Conservation (phyloP, 2,888 invertebrate genomes). For the Heliconius aoede region DNA sequence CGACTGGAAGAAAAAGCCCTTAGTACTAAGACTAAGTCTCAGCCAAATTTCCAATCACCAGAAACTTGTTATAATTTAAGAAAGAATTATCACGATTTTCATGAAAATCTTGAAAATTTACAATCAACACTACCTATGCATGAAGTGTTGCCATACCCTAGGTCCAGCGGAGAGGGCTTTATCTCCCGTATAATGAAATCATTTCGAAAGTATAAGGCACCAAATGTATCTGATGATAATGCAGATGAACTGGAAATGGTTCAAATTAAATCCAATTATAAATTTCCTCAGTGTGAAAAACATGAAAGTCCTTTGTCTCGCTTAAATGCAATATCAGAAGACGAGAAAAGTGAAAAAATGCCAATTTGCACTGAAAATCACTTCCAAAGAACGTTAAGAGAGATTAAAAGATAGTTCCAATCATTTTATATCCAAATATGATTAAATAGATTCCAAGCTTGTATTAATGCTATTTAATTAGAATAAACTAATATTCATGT, state of each 20-base stretch:
- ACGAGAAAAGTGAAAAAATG: constrained; percentile 38
- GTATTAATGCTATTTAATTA: neutral
- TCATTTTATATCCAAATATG: neutral
- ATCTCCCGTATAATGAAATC: constrained; percentile 62
- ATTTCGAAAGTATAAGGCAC: constrained; percentile 59
- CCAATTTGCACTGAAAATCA: constrained; percentile 44
- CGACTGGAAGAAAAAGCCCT: constrained; percentile 65
- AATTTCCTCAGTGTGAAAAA: constrained; percentile 65
- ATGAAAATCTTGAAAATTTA: neutral
- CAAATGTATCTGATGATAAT: constrained; percentile 50
- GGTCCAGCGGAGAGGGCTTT: constrained; percentile 62
- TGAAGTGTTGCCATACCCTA: constrained; percentile 74
- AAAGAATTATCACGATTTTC: neutral
- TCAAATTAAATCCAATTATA: constrained; percentile 64
- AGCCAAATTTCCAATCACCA: constrained; percentile 51
- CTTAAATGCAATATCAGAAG: constrained; percentile 63
- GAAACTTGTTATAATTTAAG: constrained; percentile 63
- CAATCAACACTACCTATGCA: constrained; percentile 63
- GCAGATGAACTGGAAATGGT: constrained; percentile 49
- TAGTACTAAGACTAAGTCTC: constrained; percentile 41
- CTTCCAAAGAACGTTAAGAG: constrained; percentile 42
- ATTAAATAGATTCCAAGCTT: neutral
- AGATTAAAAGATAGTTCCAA: constrained; percentile 31
- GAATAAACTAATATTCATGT: neutral
- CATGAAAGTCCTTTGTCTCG: constrained; percentile 54